Evolutionary conservation across 2,113 vertebrate genomes (phyloP), one percentile per base, ranked within the genome.

Genomic region (Corythoichthys haematopterus): DNA sequence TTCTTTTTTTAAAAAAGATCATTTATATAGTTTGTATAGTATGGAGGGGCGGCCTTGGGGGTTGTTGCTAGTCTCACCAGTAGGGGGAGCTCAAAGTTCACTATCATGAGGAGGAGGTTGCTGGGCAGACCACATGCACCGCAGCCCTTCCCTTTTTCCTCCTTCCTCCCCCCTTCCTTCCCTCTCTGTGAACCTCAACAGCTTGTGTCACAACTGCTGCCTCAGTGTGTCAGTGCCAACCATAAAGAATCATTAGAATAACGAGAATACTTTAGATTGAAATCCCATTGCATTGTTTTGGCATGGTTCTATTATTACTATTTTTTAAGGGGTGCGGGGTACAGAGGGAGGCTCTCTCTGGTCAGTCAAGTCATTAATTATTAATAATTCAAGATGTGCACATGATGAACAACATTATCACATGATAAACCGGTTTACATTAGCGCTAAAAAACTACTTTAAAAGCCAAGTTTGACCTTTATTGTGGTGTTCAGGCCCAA

Each of bases 1-100:
- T 50, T 50, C 4, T 50, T 50, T 50, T 50, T 15, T 15, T 4
- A 3, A 13, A 50, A 50, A 4, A 50, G 40, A 5, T 38, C 35
- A 51, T 16, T 59, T 16, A 36, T 38, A 36, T 37, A 35, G 14
- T 36, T 12, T 16, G 6, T 52, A 7, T n/a, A 52, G 5, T n/a
- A n/a, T 4, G 7, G 15, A 15, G 50, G 14, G 20, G 9, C 9
- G 2, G 28, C 38, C n/a, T 13, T 38, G 20, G 40, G 47, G 4
- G 45, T n/a, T 62, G 62, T 59, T 55, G 59, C 51, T 16, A 28
- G 3, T 46, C 20, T 7, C 56, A 76, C 83, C 96, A 92, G 95
- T 91, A 95, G 94, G 92, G 94, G 96, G 94, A 89, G 92, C 93
- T 92, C 91, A 88, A 86, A 93, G 79, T 84, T 93, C 93, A 89